These are phyloP conservation scores for Coptotermes formosanus DNA, from an alignment of 1,140 invertebrate genomes.

Conservation along the genomic window DNA sequence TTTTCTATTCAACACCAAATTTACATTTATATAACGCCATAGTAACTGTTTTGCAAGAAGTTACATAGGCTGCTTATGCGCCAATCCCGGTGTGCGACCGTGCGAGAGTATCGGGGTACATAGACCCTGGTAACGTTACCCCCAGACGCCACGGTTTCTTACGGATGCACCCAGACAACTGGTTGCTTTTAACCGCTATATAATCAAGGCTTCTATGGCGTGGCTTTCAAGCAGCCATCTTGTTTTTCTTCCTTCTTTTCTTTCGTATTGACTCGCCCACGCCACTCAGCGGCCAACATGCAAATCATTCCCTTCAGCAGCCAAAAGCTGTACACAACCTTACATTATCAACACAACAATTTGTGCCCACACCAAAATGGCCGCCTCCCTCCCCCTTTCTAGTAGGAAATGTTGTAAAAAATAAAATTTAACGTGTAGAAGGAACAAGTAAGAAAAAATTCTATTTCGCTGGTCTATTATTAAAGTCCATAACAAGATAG, in stretches of 20 bases:
- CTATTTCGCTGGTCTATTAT: neutral
- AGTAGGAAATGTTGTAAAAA: neutral
- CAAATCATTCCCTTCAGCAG: neutral
- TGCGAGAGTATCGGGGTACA: neutral
- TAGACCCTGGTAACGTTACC: neutral
- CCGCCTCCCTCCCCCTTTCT: neutral
- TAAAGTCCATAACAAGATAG: slow-evolving; percentile 3
- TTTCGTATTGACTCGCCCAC: neutral
- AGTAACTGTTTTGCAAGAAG: neutral
- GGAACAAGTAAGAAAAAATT: neutral
- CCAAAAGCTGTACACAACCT: neutral
- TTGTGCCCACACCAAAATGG: slow-evolving; percentile 17
- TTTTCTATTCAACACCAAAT: too few relatives aligned
- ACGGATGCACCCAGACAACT: neutral
- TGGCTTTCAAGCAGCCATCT: neutral
- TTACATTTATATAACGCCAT: neutral
- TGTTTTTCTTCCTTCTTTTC: neutral
- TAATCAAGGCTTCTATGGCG: neutral
- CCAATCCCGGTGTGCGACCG: too few relatives aligned
- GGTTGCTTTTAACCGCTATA: neutral
- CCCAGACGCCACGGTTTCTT: neutral
- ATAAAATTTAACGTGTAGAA: neutral
- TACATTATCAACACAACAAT: neutral
- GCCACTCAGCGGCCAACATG: slow-evolving; percentile 1
- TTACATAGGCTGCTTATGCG: neutral